Base-by-base conservation (phyloP, 2,888 invertebrate species). In the Perdita meconis region DNA sequence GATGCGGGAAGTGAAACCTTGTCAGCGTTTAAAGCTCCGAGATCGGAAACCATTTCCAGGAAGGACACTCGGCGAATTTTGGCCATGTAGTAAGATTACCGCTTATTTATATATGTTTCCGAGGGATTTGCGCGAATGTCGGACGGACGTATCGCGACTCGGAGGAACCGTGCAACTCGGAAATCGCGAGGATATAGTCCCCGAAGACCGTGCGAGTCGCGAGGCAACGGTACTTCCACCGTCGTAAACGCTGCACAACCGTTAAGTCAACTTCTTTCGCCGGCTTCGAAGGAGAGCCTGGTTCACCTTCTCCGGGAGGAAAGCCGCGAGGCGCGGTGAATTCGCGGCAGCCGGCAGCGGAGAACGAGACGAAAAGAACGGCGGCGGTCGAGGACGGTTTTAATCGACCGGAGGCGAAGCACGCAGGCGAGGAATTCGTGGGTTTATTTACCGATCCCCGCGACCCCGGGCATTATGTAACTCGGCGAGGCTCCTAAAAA, bases 181-280 rank as follows among this genome's bases (percentile, higher is more conserved):
- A 60, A 77, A 67, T 60, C 60, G 64, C 50, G 38, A 50, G 44
- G 60, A 66, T 67, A 65, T 80, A 70, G 83, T 61, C 57, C n/a
- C 51, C 60, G 61, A 66, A 63, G 55, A 78, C 16, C 70, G 44
- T n/a, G 50, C 57, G 55, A 44, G 50, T 30, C 16, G 50, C 65
- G 71, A 57, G 70, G 78, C 82, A 84, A 84, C 83, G 83, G 83
- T 84, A 84, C 83, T 78, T 74, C 57, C 63, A 76, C 67, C 71
- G 44, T 81, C 79, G 44, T 83, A 81, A 84, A 84, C 72, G 82
- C 42, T 66, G 72, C 61, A 57, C 77, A 60, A 84, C 83, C 83
- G 83, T 84, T 84, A 84, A 82, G 67, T 79, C 34, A 51, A 66
- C 84, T 84, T 70, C 67, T 78, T 68, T 73, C 50, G 40, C 34